These are phyloP conservation scores for Melieria picta DNA, from an alignment of 2,888 invertebrate genomes.

Conservation along the genomic window DNA sequence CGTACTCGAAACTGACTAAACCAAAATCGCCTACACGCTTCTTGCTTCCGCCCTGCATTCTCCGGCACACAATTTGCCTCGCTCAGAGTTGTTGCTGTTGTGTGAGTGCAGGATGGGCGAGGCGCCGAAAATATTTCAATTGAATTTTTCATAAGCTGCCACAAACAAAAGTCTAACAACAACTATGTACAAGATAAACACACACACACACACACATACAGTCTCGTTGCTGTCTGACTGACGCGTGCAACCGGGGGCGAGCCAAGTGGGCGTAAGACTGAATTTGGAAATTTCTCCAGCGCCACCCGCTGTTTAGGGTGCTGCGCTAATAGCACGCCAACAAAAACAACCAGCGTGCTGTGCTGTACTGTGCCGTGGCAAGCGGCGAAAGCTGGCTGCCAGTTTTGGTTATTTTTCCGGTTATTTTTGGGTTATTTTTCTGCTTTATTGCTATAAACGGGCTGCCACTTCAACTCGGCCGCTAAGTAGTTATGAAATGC, in stretches of 20 bases:
- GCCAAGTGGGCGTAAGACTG: conserved; percentile 24
- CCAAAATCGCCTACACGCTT: no score
- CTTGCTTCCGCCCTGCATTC: no score
- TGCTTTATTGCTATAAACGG: not conserved
- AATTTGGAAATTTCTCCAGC: conserved; percentile 27
- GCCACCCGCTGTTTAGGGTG: not conserved
- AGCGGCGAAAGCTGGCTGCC: not conserved
- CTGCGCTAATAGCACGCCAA: not conserved
- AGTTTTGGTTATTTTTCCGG: conserved; percentile 11
- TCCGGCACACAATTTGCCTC: no score
- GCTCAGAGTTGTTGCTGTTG: not conserved
- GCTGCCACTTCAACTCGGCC: conserved; percentile 7
- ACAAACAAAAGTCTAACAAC: conserved; percentile 32
- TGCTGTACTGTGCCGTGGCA: not conserved
- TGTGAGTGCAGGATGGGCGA: not conserved
- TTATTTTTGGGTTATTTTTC: conserved; percentile 14
- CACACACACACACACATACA: not conserved
- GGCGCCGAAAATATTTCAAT: conserved; percentile 46
- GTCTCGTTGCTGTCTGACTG: not conserved
- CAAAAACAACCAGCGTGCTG: not conserved
- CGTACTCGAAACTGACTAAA: no score
- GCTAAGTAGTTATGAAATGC: conserved; percentile 17
- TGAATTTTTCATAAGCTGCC: conserved; percentile 55
- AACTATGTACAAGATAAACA: not conserved
- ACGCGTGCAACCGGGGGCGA: not conserved